A percentile compares a stretch with the other conserved stretches of the same genome.
Conservation (phyloP, 2,113 vertebrate species). For the Pluvianellus socialis region DNA sequence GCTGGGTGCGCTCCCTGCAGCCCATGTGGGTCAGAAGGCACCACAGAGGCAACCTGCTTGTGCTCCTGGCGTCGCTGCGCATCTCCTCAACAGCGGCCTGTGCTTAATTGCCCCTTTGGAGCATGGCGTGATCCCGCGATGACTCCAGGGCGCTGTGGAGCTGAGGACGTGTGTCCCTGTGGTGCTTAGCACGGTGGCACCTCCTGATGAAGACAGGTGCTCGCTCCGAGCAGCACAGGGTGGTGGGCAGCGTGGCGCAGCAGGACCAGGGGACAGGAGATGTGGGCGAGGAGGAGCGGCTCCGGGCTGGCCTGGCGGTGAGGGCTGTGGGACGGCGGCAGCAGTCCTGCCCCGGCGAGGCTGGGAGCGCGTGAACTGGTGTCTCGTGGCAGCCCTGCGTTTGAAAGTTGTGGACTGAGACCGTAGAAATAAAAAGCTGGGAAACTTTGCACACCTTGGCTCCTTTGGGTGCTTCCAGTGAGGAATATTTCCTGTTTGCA, state of each 20-base stretch:
- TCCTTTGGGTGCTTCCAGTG: background rate
- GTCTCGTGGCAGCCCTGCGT: background rate
- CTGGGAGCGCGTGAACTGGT: background rate
- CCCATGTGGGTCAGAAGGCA: background rate
- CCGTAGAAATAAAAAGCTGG: background rate
- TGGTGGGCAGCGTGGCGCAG: background rate
- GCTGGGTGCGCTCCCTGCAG: background rate
- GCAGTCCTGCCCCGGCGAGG: background rate
- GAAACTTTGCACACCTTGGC: background rate
- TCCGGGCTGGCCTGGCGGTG: background rate
- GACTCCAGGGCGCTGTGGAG: background rate
- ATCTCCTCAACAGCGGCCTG: background rate
- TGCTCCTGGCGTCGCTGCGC: background rate
- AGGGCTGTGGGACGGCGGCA: background rate
- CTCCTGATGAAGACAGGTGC: background rate
- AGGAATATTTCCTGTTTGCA: background rate
- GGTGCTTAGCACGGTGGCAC: background rate
- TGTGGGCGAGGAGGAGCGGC: background rate
- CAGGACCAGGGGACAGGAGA: background rate
- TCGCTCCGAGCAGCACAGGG: background rate
- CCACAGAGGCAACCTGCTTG: background rate
- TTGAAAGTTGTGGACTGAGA: background rate
- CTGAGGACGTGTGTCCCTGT: background rate
- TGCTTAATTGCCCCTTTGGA: background rate
- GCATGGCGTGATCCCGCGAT: accelerated